Conservation (phyloP, 2,113 vertebrate species). For the Siniperca knerii region DNA sequence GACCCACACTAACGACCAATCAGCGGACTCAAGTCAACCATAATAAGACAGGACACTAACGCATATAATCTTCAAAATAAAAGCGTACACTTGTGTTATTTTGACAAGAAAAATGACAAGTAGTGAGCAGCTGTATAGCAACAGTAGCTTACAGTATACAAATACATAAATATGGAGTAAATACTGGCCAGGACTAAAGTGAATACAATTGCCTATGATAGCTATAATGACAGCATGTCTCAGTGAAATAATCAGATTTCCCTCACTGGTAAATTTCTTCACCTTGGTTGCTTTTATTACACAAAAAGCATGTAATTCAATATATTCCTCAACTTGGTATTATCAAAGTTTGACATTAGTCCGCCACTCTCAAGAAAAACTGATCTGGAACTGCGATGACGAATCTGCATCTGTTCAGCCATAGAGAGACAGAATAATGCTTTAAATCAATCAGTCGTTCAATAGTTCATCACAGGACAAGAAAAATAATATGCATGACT, state of each 20-base stretch:
- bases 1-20: conserved; percentile 1
- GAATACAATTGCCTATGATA: background rate
- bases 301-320: background rate
- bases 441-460: background rate
- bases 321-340: background rate
- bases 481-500: too few relatives aligned
- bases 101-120: background rate
- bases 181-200: background rate
- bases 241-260: background rate
- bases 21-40: background rate
- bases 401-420: background rate
- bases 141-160: background rate
- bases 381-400: background rate
- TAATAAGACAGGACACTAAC: background rate
- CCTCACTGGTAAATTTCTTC: background rate
- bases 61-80: conserved; percentile 43
- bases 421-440: background rate
- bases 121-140: background rate
- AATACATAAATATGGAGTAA: background rate
- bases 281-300: background rate
- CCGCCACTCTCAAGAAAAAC: background rate
- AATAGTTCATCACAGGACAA: background rate
- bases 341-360: background rate
- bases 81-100: background rate
- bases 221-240: background rate